Evolutionary conservation across 2,797 vertebrate genomes (phyloP).

Genomic region (Gymnoscopelus braueri): DNA sequence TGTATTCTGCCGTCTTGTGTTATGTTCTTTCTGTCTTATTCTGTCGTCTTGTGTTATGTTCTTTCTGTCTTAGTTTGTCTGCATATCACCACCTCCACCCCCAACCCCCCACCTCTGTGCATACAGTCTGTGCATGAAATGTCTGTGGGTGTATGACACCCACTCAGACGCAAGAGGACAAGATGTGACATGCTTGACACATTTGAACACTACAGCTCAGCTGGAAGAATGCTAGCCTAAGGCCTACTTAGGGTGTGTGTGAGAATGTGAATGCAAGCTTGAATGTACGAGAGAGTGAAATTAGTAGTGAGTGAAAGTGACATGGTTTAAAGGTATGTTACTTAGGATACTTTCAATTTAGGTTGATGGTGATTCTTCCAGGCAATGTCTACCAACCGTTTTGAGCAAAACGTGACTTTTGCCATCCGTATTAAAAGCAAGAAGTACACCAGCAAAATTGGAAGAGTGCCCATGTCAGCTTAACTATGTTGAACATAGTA

Average conservation of each 20-base stretch:
- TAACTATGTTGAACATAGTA: too few relatives aligned
- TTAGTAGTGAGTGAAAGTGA: neutral
- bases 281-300: neutral
- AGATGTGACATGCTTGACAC: conserved; percentile 60
- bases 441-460: too few relatives aligned
- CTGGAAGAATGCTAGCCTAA: conserved; percentile 62
- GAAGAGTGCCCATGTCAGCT: too few relatives aligned
- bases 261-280: conserved; percentile 19
- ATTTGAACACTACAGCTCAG: conserved; percentile 37
- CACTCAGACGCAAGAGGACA: conserved; percentile 43
- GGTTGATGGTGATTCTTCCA: conserved; percentile 5
- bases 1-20: neutral
- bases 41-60: neutral
- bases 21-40: neutral
- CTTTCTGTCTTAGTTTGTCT: neutral
- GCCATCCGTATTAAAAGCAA: neutral
- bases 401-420: neutral
- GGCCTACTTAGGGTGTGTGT: conserved; percentile 31
- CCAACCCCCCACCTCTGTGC: neutral
- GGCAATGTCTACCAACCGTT: neutral
- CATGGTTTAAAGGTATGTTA: conserved; percentile 1
- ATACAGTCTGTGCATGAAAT: neutral
- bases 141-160: conserved; percentile 16
- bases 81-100: neutral
- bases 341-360: conserved; percentile 15